These are phyloP conservation scores for Scophthalmus maximus DNA, from an alignment of 2,113 vertebrate species.

Conservation along the genomic window DNA sequence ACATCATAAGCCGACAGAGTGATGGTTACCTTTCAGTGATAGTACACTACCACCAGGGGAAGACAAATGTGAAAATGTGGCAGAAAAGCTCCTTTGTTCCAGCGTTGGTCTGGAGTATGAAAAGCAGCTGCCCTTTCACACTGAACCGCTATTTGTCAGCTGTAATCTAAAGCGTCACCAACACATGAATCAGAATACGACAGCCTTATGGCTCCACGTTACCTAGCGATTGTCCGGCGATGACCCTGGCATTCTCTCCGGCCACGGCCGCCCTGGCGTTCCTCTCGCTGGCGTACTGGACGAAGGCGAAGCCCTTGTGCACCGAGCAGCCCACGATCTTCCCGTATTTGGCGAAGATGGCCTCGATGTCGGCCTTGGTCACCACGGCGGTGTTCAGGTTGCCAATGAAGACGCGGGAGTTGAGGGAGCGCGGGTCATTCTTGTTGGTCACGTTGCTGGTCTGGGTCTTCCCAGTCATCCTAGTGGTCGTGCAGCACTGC, in stretches of 20 bases:
- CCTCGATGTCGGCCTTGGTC: slow-evolving; percentile 94
- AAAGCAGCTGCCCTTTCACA: too few relatives aligned
- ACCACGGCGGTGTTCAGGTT: slow-evolving; percentile 97
- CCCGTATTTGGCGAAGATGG: slow-evolving; percentile 97
- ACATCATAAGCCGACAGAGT: too few relatives aligned
- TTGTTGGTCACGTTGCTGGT: slow-evolving; percentile 99
- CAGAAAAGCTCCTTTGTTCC: too few relatives aligned
- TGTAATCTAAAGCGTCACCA: neutral
- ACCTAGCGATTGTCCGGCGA: slow-evolving; percentile 95
- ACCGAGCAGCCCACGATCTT: slow-evolving; percentile 97
- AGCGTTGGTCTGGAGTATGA: too few relatives aligned
- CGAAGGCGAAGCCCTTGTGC: slow-evolving; percentile 96
- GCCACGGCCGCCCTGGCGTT: slow-evolving; percentile 91
- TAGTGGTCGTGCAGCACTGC: slow-evolving; percentile 63
- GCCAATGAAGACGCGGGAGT: slow-evolving; percentile 97
- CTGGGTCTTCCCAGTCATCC: slow-evolving; percentile 97
- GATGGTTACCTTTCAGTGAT: neutral
- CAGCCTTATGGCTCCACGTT: slow-evolving; percentile 14
- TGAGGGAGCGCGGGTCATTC: slow-evolving; percentile 96
- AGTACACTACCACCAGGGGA: neutral
- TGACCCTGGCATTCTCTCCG: slow-evolving; percentile 91
- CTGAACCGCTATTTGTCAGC: neutral
- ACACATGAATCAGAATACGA: neutral
- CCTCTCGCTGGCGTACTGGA: slow-evolving; percentile 95
- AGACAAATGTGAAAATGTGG: too few relatives aligned